A percentile compares a stretch with the other conserved stretches of the same genome.
Evolutionary conservation across 2,113 vertebrate species (phyloP).

Genomic region (Actenoides lindsayi): DNA sequence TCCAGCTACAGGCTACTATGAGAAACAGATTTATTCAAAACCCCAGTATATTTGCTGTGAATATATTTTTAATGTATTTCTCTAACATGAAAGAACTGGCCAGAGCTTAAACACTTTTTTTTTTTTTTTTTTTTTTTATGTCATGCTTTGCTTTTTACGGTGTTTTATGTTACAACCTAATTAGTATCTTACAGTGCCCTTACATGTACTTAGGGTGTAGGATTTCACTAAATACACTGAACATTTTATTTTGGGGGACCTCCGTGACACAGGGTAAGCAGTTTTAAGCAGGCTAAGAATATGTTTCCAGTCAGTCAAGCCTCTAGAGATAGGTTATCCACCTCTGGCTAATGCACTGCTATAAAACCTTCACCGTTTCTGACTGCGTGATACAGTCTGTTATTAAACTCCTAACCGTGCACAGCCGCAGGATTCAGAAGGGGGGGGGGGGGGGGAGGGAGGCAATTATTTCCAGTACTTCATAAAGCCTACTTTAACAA

Average conservation of each 20-base stretch:
- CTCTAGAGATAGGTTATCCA: constrained; percentile 61
- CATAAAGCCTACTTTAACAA: constrained; percentile 43
- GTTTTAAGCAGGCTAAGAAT: constrained; percentile 58
- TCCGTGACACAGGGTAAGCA: constrained; percentile 46
- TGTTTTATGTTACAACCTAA: constrained; percentile 73
- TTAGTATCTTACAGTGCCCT: constrained; percentile 64
- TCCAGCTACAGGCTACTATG: neutral
- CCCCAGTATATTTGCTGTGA: constrained; percentile 29
- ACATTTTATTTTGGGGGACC: constrained; percentile 52
- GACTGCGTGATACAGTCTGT: constrained; percentile 4
- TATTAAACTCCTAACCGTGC: constrained; percentile 42
- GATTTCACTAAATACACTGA: constrained; percentile 63
- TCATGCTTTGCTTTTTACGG: constrained; percentile 58
- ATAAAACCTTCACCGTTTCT: constrained; percentile 49
- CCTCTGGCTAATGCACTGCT: constrained; percentile 46
- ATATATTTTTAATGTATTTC: constrained; percentile 58
- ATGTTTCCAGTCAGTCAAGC: constrained; percentile 58
- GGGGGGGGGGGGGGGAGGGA: neutral
- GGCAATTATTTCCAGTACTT: constrained; percentile 53
- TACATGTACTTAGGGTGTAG: constrained; percentile 57
- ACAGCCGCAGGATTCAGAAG: neutral
- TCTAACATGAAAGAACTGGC: constrained; percentile 52
- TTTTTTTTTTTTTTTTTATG: constrained; percentile 27
- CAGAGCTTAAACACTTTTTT: neutral
- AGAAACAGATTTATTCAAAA: constrained; percentile 61